These are phyloP conservation scores for Andrena bicolor DNA, from an alignment of 2,888 invertebrate species.

Conservation along the genomic window DNA sequence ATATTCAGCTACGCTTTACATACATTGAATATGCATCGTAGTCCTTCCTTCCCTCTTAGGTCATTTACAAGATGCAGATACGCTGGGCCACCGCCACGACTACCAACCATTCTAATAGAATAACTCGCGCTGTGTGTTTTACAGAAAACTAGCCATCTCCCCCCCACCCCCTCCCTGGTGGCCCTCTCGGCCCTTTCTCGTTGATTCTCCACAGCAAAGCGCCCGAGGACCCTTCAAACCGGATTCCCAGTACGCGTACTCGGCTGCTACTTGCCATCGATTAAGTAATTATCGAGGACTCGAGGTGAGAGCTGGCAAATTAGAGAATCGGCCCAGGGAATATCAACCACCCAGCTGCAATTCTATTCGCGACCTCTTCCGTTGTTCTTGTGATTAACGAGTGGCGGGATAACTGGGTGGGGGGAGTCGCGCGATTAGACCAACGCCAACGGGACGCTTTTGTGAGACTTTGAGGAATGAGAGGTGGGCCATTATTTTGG, in stretches of 20 bases:
- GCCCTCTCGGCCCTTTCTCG: slow-evolving; percentile 19
- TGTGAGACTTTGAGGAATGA: neutral
- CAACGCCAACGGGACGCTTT: slow-evolving; percentile 5
- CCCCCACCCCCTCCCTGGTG: too few species aligned
- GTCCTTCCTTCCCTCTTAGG: slow-evolving; percentile 84
- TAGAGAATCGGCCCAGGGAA: slow-evolving; percentile 62
- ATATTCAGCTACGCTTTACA: slow-evolving; percentile 84
- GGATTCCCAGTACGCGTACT: slow-evolving; percentile 23
- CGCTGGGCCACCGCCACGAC: slow-evolving; percentile 72
- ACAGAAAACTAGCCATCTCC: slow-evolving; percentile 70
- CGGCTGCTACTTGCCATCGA: slow-evolving; percentile 73
- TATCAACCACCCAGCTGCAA: slow-evolving; percentile 43
- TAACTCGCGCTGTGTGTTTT: slow-evolving; percentile 76
- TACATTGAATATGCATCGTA: slow-evolving; percentile 84
- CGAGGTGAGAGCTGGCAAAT: slow-evolving; percentile 68
- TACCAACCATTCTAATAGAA: slow-evolving; percentile 79
- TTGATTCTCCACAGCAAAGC: slow-evolving; percentile 12
- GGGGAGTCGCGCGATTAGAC: neutral
- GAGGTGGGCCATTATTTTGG: slow-evolving; percentile 2
- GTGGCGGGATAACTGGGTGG: slow-evolving; percentile 8
- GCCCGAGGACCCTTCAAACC: slow-evolving; percentile 18
- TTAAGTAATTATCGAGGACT: slow-evolving; percentile 76
- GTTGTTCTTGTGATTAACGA: slow-evolving; percentile 56
- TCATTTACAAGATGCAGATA: slow-evolving; percentile 84
- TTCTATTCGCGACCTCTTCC: slow-evolving; percentile 50